Evolutionary conservation across 2,797 vertebrate species (phyloP).

Genomic region (Percopsis omiscomaycus): DNA sequence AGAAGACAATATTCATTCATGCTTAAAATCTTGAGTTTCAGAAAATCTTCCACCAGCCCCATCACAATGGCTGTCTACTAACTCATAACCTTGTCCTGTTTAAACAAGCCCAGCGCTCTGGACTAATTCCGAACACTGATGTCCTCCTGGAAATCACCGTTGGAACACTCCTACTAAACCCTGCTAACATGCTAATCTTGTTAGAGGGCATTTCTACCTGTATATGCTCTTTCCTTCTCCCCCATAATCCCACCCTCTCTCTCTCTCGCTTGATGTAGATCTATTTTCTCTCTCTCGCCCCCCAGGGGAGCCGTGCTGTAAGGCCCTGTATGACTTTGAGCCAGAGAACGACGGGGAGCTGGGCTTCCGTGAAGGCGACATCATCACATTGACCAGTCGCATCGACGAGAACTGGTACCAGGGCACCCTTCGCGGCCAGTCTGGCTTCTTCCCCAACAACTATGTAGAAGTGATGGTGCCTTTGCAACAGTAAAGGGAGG

Average conservation of each 20-base stretch:
- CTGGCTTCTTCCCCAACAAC: constrained; percentile 94
- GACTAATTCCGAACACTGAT: constrained; percentile 16
- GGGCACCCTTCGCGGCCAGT: constrained; percentile 85
- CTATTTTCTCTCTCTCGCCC: constrained; percentile 2
- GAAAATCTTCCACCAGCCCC: constrained; percentile 22
- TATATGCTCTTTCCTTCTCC: neutral
- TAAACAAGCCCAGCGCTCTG: constrained; percentile 1
- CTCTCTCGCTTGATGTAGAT: constrained; percentile 1
- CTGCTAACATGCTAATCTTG: constrained; percentile 10
- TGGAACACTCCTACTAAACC: constrained; percentile 15
- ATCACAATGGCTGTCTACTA: constrained; percentile 18
- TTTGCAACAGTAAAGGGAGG: constrained; percentile 78
- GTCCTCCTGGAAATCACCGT: constrained; percentile 18
- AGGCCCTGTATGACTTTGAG: constrained; percentile 95
- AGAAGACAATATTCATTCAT: neutral
- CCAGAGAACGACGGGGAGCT: constrained; percentile 94
- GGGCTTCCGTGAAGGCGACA: constrained; percentile 90
- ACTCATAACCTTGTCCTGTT: constrained; percentile 15
- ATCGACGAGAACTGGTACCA: constrained; percentile 99
- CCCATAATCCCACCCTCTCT: constrained; percentile 8
- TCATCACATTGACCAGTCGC: constrained; percentile 91
- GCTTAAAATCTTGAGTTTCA: constrained; percentile 47
- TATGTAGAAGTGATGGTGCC: constrained; percentile 94
- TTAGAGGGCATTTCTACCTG: constrained; percentile 5
- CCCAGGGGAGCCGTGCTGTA: constrained; percentile 88